Base-by-base conservation (phyloP, 2,797 vertebrate species). In the Danio choprae region DNA sequence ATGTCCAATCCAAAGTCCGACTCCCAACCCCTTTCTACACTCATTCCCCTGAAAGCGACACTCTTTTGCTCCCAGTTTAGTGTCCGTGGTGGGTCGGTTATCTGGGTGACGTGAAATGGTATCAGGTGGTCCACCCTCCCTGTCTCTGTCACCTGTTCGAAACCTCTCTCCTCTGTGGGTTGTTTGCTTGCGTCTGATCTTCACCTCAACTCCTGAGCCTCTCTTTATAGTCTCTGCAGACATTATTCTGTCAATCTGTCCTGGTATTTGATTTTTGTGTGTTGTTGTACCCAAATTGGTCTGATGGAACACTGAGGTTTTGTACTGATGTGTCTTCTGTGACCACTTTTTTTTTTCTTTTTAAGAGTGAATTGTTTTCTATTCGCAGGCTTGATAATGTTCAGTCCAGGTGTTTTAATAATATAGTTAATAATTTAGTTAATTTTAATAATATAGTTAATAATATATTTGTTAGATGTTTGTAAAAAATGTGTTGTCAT, bases 121-220 rank as follows among this genome's bases (percentile, higher is more conserved):
- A 91, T 85, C 87, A 86, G 86, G 83, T 75, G 86, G 84, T 87
- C 86, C 79, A 69, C 63, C 74, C 41, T 84, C 80, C 87, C 78
- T 48, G 53, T 51, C 22, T 53, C 69, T 77, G 60, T 80, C 82
- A 83, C 83, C 65, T 68, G 74, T 82, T 74, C 62, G 81, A 89
- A 89, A 87, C 76, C 80, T 70, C 80, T 70, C 58, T 81, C 83
- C 69, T 65, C 16, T 84, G 95, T 95, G 90, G 92, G 86, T 92
- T 90, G 93, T 93, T 29, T 92, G 94, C 94, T 94, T 94, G 93
- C 91, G 83, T 94, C 89, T 91, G 87, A 92, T 89, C 87, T 89
- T 53, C 58, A 86, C 90, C 84, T 85, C 85, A 92, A 72, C 67
- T 84, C 87, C 87, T 9, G 40, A 90, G 85, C 90, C 84, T 85